Percentiles rank a stretch among this genome's conserved stretches.
Evolutionary conservation across 2,797 vertebrate genomes (phyloP).

Genomic region (Caiman crocodilus): DNA sequence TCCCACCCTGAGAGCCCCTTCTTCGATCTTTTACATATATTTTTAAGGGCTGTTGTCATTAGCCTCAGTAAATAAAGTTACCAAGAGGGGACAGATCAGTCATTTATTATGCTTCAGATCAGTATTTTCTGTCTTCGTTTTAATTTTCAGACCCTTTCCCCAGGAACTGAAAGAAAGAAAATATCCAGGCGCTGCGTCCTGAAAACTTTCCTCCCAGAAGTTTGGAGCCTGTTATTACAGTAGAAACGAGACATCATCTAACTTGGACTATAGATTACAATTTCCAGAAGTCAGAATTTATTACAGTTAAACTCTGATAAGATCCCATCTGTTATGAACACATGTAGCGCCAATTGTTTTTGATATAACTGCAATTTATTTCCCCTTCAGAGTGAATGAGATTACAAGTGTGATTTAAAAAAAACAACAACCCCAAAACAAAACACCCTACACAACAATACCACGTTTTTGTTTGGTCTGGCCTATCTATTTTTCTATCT

Average conservation of each 20-base stretch:
- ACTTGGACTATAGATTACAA: constrained; percentile 57
- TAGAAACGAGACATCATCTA: constrained; percentile 43
- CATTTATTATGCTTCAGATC: not conserved
- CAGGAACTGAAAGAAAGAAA: not conserved
- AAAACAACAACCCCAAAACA: too few relatives aligned
- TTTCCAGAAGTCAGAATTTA: constrained; percentile 77
- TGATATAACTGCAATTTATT: constrained; percentile 72
- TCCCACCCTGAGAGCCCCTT: not conserved
- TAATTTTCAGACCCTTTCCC: not conserved
- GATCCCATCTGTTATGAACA: constrained; percentile 74
- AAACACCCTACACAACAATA: not conserved
- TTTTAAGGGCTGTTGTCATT: not conserved
- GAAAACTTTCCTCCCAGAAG: constrained; percentile 30
- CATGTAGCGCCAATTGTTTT: constrained; percentile 75
- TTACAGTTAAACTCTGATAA: constrained; percentile 75
- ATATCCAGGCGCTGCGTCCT: not conserved
- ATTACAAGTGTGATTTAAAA: constrained; percentile 64
- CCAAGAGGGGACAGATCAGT: not conserved
- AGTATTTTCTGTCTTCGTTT: not conserved
- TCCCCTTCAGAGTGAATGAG: constrained; percentile 59
- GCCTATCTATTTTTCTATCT: constrained; percentile 51
- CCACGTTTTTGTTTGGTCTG: not conserved
- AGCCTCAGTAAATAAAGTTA: not conserved
- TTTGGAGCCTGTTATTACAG: constrained; percentile 44
- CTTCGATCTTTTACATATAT: not conserved